Percentiles rank a stretch among this genome's conserved stretches.
Conservation (phyloP, 2,113 vertebrate genomes). For the Leucopsar rothschildi region DNA sequence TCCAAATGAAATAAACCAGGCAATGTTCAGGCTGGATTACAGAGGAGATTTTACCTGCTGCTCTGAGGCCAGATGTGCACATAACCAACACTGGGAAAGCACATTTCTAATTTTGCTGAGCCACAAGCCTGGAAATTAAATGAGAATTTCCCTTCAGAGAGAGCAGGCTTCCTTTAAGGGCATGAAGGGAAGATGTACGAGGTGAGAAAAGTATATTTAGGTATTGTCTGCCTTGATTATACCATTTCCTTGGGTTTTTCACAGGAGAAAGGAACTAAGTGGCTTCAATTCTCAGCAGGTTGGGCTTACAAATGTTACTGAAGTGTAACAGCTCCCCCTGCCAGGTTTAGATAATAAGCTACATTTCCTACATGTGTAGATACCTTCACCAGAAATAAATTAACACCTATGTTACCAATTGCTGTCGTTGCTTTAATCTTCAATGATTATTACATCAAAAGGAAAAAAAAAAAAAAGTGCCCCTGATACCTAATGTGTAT, state of each 20-base stretch:
- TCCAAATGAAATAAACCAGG: background rate
- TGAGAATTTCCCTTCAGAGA: background rate
- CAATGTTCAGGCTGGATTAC: background rate
- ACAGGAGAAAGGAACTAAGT: background rate
- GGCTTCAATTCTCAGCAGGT: background rate
- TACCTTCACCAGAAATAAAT: background rate
- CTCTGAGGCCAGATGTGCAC: background rate
- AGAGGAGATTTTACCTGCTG: background rate
- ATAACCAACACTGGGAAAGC: background rate
- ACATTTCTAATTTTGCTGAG: conserved; percentile 7
- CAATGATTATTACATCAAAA: background rate
- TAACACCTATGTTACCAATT: background rate
- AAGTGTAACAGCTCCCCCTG: conserved; percentile 70
- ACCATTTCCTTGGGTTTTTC: background rate
- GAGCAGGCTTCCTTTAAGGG: background rate
- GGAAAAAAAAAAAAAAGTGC: background rate
- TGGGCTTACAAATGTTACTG: background rate
- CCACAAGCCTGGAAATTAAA: background rate
- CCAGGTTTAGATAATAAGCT: conserved; percentile 50
- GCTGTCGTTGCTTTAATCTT: background rate
- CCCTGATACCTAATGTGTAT: background rate
- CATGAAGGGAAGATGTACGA: background rate
- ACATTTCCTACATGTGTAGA: background rate
- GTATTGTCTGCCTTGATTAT: background rate
- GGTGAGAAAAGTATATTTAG: background rate